These are phyloP conservation scores for Arvicanthis niloticus DNA, from an alignment of 2,113 vertebrate species.

Conservation along the genomic window DNA sequence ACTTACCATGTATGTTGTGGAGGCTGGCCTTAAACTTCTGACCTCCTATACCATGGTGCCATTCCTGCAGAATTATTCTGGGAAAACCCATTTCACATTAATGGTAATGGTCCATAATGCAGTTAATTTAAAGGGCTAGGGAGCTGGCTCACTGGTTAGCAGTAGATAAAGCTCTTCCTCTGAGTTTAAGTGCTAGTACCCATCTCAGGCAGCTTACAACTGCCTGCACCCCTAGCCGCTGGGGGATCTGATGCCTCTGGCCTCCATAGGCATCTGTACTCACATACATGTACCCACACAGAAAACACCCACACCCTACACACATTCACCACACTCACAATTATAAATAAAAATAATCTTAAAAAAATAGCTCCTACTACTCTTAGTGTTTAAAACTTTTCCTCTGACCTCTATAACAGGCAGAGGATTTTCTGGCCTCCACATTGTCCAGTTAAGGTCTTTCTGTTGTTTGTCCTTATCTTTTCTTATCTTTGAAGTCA, in stretches of 20 bases:
- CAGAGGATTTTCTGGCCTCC: constrained; percentile 42
- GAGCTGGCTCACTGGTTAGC: background rate
- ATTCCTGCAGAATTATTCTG: background rate
- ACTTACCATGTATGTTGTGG: background rate
- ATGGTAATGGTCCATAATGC: background rate
- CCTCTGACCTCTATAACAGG: background rate
- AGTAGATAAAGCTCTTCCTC: background rate
- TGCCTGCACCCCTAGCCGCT: background rate
- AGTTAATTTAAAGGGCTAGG: background rate
- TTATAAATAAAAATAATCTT: background rate
- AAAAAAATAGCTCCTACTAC: constrained; percentile 30
- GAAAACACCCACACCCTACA: background rate
- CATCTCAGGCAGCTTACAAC: background rate
- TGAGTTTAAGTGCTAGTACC: background rate
- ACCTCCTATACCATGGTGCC: background rate
- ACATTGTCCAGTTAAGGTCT: background rate
- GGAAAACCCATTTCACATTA: background rate
- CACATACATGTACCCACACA: background rate
- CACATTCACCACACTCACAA: background rate
- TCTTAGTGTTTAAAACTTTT: background rate
- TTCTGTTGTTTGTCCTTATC: constrained; percentile 53
- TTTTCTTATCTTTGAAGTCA: constrained; percentile 64
- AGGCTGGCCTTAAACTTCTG: background rate
- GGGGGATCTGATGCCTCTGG: background rate
- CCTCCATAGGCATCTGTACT: background rate